Conservation (phyloP, 2,888 invertebrate genomes). For the Anaspis maculata region DNA sequence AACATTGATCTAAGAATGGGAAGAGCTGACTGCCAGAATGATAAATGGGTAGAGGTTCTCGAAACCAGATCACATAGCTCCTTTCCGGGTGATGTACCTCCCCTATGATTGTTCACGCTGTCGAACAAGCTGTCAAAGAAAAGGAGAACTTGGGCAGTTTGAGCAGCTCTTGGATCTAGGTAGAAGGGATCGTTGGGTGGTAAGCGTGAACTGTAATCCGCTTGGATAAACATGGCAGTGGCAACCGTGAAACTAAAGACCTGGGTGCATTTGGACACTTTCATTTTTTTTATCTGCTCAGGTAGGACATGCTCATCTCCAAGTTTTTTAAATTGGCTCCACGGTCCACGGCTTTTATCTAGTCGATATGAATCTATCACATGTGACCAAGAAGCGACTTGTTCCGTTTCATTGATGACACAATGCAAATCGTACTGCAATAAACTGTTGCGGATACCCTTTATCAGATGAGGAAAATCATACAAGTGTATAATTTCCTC, state of each 20-base stretch:
- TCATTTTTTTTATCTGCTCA: background rate
- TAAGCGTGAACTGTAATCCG: background rate
- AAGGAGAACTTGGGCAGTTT: too few relatives aligned
- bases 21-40: too few relatives aligned
- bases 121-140: too few relatives aligned
- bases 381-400: background rate
- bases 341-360: background rate
- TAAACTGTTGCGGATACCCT: slow-evolving; percentile 16
- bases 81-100: too few relatives aligned
- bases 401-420: background rate
- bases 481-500: slow-evolving; percentile 18
- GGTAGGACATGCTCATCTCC: background rate
- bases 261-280: background rate
- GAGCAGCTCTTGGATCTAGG: too few relatives aligned
- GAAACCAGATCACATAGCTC: too few relatives aligned
- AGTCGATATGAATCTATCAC: background rate
- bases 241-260: background rate
- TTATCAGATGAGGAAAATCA: slow-evolving; percentile 18
- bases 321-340: background rate
- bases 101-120: too few relatives aligned
- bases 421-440: slow-evolving; percentile 12
- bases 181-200: too few relatives aligned
- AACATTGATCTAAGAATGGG: too few relatives aligned
- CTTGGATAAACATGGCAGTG: background rate
- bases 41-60: too few relatives aligned